These are phyloP conservation scores for Gandaritis pyraliata DNA, from an alignment of 2,888 invertebrate genomes.

Conservation along the genomic window DNA sequence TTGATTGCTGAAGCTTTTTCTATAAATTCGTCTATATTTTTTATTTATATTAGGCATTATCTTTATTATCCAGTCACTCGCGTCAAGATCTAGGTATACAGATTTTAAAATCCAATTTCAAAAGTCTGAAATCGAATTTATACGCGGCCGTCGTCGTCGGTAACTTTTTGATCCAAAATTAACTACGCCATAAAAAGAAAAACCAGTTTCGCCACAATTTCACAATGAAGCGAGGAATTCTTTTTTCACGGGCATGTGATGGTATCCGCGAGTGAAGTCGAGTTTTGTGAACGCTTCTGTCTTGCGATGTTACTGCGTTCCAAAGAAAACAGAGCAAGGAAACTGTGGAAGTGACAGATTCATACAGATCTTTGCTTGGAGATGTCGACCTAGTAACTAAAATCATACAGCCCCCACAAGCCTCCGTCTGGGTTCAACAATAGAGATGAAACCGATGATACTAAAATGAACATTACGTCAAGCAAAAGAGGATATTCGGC, in stretches of 20 bases:
- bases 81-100: neutral
- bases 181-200: constrained; percentile 36
- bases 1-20: neutral
- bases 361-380: neutral
- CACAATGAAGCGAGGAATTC: constrained; percentile 35
- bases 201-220: constrained; percentile 38
- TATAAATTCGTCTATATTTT: neutral
- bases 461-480: neutral
- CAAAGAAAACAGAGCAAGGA: constrained; percentile 7
- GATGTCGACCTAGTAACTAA: too few relatives aligned
- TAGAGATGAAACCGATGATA: neutral
- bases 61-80: neutral
- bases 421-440: neutral
- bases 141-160: constrained; percentile 18
- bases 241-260: constrained; percentile 36
- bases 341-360: constrained; percentile 5
- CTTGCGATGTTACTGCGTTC: constrained; percentile 17
- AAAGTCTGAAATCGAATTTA: constrained; percentile 12
- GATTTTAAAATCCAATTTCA: neutral
- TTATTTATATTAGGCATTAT: neutral
- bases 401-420: too few relatives aligned
- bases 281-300: constrained; percentile 22
- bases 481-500: too few relatives aligned
- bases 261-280: constrained; percentile 26
- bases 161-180: constrained; percentile 39